Conservation (phyloP, 92 coral and sea anemone genomes). For the Epizoanthus fatuus region DNA sequence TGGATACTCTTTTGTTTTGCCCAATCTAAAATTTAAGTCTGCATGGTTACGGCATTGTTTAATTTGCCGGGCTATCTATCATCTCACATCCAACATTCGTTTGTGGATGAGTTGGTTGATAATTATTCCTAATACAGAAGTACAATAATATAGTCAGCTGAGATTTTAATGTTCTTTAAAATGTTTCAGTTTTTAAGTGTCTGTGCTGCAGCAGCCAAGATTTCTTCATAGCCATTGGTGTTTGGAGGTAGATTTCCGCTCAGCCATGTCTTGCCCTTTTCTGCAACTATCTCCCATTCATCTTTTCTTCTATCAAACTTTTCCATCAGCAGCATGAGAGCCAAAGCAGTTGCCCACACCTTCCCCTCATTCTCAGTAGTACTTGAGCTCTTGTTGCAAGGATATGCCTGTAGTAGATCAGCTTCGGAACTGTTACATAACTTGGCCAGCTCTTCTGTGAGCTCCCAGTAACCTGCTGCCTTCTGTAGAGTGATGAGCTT, state of each 20-base stretch:
- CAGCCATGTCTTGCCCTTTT: constrained; percentile 75
- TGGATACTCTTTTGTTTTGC: no score
- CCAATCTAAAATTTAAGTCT: no score
- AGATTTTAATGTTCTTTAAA: background rate
- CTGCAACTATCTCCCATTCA: constrained; percentile 88
- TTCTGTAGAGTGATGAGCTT: constrained; percentile 31
- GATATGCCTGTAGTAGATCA: constrained; percentile 31
- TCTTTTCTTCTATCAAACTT: constrained; percentile 58
- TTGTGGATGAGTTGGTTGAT: no score
- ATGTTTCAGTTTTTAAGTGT: constrained; percentile 5
- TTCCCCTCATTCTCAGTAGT: constrained; percentile 35
- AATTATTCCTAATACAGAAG: no score
- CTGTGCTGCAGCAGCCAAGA: constrained; percentile 31
- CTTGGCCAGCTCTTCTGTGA: constrained; percentile 29
- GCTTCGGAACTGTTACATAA: constrained; percentile 17
- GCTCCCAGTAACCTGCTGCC: constrained; percentile 51
- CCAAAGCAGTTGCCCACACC: constrained; percentile 91
- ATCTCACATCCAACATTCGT: no score
- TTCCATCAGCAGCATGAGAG: constrained; percentile 61
- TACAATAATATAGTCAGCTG: no score
- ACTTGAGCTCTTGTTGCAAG: background rate
- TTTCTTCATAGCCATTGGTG: background rate
- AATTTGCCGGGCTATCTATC: no score
- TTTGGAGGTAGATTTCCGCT: constrained; percentile 59
- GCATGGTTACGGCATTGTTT: no score